Base-by-base conservation (phyloP, 2,113 vertebrate genomes). In the Phrynosoma blainvillii region DNA sequence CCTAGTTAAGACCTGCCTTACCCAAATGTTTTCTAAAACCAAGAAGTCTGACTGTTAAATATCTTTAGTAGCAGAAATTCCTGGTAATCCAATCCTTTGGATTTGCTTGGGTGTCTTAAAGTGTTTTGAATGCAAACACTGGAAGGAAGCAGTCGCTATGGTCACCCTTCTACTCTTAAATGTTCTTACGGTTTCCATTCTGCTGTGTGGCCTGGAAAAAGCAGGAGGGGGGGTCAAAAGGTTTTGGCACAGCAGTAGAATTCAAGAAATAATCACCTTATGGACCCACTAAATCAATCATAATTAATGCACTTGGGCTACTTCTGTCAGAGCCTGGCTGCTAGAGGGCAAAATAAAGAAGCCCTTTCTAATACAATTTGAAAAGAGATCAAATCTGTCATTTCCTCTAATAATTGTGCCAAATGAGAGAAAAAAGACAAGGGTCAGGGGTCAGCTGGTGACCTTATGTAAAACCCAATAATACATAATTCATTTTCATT, bases 241-340 rank as follows among this genome's bases (percentile, higher is more conserved):
- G 98, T 98, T 98, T 97, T 92, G 85, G 92, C 96, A 96, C 93
- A 95, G 96, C 97, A 97, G 97, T 95, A 97, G 98, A 97, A 98
- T 98, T 98, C 97, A 97, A 98, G 97, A 98, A 98, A 97, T 97
- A 98, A 98, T 98, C 97, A 97, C 98, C 96, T 97, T 97, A 96
- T 96, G 98, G 97, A 97, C 96, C 95, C 95, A 97, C 96, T 97
- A 97, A 98, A 99, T 99, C 97, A 97, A 98, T 99, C 98, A 99
- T 98, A 98, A 98, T 99, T 98, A 98, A 98, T 98, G 98, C 97
- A 96, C 97, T 97, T 94, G 96, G 80, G 96, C 96, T 89, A 89
- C 96, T 97, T 96, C 96, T 98, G 97, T 98, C 98, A 97, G 96
- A 95, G 89, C 95, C 96, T 96, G 96, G 25, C 96, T 96, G 96